Percentiles rank a stretch among this genome's conserved stretches.
Conservation (phyloP, 2,888 invertebrate genomes). For the Platypus cylindrus region DNA sequence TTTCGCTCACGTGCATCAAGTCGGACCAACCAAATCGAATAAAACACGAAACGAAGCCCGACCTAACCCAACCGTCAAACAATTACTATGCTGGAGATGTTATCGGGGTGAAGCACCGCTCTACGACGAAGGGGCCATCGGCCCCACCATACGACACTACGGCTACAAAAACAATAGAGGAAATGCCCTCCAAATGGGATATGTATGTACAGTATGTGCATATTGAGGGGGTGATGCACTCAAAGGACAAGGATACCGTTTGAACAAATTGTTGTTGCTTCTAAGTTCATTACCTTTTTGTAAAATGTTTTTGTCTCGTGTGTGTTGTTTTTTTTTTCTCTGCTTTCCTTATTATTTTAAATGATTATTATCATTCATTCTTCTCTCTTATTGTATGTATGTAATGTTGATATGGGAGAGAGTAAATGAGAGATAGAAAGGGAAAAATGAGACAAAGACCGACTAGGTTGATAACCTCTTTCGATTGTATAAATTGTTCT, state of each 20-base stretch:
- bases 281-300: constrained; percentile 1
- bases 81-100: constrained; percentile 28
- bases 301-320: neutral
- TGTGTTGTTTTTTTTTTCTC: too few species aligned
- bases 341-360: too few species aligned
- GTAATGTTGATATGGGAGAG: too few species aligned
- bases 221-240: constrained; percentile 15
- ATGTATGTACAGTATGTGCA: too few species aligned
- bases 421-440: too few species aligned
- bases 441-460: too few species aligned
- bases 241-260: constrained; percentile 14
- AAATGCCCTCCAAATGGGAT: constrained; percentile 15
- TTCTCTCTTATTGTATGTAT: too few species aligned
- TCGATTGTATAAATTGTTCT: too few species aligned
- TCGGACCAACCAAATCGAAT: too few species aligned
- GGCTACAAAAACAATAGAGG: constrained; percentile 10
- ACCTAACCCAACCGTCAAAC: constrained; percentile 27
- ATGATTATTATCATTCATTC: too few species aligned
- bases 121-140: constrained; percentile 11
- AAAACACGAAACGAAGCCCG: too few species aligned
- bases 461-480: too few species aligned
- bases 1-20: constrained; percentile 24
- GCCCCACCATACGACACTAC: constrained; percentile 9
- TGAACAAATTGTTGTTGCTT: constrained; percentile 5
- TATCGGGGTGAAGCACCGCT: constrained; percentile 25